phyloP scores from a whole-genome alignment of 1,140 invertebrate genomes.

The Brachionus sp. region DNA sequence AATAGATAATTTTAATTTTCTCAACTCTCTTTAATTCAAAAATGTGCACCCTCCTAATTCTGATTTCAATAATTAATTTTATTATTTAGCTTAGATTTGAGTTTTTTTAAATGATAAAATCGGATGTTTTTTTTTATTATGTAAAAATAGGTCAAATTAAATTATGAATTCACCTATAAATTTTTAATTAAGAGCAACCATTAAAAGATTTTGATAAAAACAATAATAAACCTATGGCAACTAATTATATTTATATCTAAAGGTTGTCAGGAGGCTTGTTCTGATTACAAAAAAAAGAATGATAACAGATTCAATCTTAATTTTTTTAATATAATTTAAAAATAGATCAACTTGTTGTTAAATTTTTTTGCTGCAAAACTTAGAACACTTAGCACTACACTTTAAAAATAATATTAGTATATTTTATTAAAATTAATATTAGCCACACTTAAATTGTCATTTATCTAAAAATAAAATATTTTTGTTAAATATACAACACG shows the following conservation, averaged over 20 bases:
- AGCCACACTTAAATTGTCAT: too few relatives aligned
- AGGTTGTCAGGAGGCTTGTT: not conserved
- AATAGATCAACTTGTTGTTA: too few relatives aligned
- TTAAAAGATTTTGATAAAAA: not conserved
- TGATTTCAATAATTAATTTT: not conserved
- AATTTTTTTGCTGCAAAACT: too few relatives aligned
- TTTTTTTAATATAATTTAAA: too few relatives aligned
- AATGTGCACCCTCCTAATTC: not conserved
- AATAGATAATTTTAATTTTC: not conserved
- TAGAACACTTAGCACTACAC: too few relatives aligned
- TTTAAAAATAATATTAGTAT: too few relatives aligned
- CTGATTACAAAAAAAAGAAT: too few relatives aligned
- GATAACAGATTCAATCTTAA: too few relatives aligned
- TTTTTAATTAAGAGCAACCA: not conserved
- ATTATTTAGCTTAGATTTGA: not conserved
- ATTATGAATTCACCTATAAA: not conserved
- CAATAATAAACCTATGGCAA: not conserved
- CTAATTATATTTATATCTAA: not conserved
- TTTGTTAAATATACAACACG: too few relatives aligned
- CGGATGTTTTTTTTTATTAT: conserved; percentile 20
- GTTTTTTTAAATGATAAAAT: not conserved
- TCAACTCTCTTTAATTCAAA: not conserved
- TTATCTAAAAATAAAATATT: too few relatives aligned
- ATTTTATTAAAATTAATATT: too few relatives aligned
- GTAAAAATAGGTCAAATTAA: conserved; percentile 9